These are phyloP conservation scores for Peromyscus leucopus DNA, from an alignment of 2,113 vertebrate genomes.

Conservation along the genomic window DNA sequence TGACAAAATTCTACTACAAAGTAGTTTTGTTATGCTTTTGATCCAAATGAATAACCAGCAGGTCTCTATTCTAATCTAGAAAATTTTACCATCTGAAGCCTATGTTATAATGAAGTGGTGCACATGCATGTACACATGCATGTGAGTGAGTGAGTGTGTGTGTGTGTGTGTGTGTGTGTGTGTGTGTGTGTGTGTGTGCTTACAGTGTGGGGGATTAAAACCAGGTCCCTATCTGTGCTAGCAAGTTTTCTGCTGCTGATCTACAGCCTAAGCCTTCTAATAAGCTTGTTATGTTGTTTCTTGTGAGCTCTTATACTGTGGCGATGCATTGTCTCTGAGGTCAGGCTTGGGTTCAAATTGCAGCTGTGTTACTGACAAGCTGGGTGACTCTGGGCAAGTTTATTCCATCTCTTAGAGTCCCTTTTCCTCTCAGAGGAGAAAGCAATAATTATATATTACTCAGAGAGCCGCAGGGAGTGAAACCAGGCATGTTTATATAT, in stretches of 20 bases:
- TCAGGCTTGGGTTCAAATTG: constrained; percentile 35
- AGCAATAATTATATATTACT: constrained; percentile 26
- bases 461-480: not conserved
- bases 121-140: accelerated
- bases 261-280: not conserved
- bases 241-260: not conserved
- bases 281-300: not conserved
- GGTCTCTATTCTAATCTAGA: not conserved
- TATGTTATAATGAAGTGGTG: not conserved
- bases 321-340: not conserved
- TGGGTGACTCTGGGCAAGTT: constrained; percentile 21
- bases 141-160: not conserved
- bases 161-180: not conserved
- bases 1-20: constrained; percentile 13
- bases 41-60: not conserved
- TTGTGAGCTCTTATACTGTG: not conserved
- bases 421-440: not conserved
- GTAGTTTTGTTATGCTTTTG: not conserved
- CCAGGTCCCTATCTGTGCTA: not conserved
- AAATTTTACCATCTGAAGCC: not conserved
- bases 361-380: constrained; percentile 37
- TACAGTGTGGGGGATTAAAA: not conserved
- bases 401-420: constrained; percentile 13
- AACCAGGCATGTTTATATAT: not conserved
- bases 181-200: not conserved